phyloP scores from a whole-genome alignment of 2,888 invertebrate genomes.

The Itoplectis maculator region DNA sequence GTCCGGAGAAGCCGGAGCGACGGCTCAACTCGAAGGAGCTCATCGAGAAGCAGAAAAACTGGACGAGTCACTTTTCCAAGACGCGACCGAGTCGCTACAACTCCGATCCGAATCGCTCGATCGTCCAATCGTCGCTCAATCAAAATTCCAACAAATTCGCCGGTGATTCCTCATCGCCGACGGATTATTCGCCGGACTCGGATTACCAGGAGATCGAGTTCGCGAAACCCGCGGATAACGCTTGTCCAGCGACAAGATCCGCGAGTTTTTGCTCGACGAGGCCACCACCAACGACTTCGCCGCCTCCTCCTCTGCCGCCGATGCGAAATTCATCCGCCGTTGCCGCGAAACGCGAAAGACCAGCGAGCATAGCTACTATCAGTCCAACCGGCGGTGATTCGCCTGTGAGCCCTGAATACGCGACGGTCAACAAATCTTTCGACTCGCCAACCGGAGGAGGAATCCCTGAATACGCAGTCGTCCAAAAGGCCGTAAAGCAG shows the following conservation, averaged over 20 bases:
- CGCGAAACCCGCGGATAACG: conserved; percentile 65
- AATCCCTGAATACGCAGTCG: conserved; percentile 82
- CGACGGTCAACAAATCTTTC: conserved; percentile 78
- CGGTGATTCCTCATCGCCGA: conserved; percentile 66
- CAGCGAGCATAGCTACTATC: conserved; percentile 78
- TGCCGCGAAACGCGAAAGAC: conserved; percentile 76
- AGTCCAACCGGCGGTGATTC: conserved; percentile 73
- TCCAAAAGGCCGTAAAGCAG: conserved; percentile 75
- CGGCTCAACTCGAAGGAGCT: conserved; percentile 93
- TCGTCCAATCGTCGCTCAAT: conserved; percentile 84
- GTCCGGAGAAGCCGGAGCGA: conserved; percentile 94
- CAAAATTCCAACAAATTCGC: conserved; percentile 77
- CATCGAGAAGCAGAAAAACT: conserved; percentile 96
- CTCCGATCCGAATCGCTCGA: conserved; percentile 88
- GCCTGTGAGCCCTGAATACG: conserved; percentile 79
- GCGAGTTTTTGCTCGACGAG: conserved; percentile 87
- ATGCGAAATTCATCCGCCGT: conserved; percentile 79
- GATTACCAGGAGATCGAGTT: conserved; percentile 71
- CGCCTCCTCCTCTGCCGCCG: conserved; percentile 84
- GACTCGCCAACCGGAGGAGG: conserved; percentile 70
- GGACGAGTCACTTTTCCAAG: conserved; percentile 96
- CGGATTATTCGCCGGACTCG: conserved; percentile 66
- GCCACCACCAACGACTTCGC: conserved; percentile 84
- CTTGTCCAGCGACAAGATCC: conserved; percentile 84
- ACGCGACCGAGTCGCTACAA: conserved; percentile 88